Conservation (phyloP, 2,888 invertebrate species). For the Heterodera filipjevi region DNA sequence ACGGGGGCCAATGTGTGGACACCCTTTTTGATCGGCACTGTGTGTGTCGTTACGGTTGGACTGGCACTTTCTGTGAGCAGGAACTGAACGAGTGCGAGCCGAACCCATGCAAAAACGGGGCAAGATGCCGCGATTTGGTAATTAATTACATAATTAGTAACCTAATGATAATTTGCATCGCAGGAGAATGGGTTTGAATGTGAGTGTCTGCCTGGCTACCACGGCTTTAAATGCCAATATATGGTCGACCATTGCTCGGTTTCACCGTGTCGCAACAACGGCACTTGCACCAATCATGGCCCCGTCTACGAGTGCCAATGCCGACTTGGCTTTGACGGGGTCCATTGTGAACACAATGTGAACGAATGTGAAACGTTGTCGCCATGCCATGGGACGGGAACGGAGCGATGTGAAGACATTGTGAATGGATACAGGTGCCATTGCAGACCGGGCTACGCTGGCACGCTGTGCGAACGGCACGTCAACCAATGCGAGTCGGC, state of each 20-base stretch:
- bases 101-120: constrained; percentile 87
- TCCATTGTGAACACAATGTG: constrained; percentile 81
- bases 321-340: constrained; percentile 88
- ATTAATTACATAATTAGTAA: constrained; percentile 12
- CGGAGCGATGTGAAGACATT: constrained; percentile 84
- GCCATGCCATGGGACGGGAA: constrained; percentile 72
- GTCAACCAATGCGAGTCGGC: constrained; percentile 76
- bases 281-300: constrained; percentile 80
- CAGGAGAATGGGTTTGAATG: constrained; percentile 74
- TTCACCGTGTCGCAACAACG: constrained; percentile 65
- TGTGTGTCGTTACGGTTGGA: constrained; percentile 83
- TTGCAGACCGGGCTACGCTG: constrained; percentile 86
- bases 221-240: constrained; percentile 84
- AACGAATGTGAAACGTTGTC: constrained; percentile 78
- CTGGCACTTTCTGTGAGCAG: constrained; percentile 69
- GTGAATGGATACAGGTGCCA: constrained; percentile 75
- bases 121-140: constrained; percentile 81
- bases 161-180: constrained; percentile 1
- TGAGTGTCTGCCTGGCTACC: constrained; percentile 88
- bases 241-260: constrained; percentile 88
- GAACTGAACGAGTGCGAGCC: constrained; percentile 85
- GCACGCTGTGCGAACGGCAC: constrained; percentile 78
- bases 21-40: constrained; percentile 77
- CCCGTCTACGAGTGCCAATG: constrained; percentile 86
- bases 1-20: constrained; percentile 77